Evolutionary conservation across 2,797 vertebrate genomes (phyloP).

Genomic region (Galaxias olidus): DNA sequence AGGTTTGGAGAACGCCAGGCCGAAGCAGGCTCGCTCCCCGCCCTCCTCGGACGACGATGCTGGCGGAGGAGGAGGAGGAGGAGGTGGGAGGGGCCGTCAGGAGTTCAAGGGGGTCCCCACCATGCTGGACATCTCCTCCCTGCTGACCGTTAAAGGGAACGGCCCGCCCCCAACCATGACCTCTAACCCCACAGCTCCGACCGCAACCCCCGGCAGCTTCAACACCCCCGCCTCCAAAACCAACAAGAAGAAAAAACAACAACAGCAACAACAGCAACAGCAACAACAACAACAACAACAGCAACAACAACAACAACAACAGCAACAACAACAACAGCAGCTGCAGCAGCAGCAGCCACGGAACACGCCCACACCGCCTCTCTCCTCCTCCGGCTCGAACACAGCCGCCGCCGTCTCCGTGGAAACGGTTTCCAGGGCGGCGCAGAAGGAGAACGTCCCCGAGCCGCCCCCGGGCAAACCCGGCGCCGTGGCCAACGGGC

Average conservation of each 20-base stretch:
- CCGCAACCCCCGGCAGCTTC: slow-evolving; percentile 11
- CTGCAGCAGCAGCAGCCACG: too few species aligned
- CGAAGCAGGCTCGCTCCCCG: slow-evolving; percentile 53
- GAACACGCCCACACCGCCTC: not conserved
- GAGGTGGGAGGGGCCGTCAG: slow-evolving; percentile 62
- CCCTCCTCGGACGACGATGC: slow-evolving; percentile 75
- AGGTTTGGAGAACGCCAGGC: slow-evolving; percentile 62
- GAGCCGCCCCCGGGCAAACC: slow-evolving; percentile 53
- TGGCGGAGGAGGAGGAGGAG: slow-evolving; percentile 30
- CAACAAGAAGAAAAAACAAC: slow-evolving; percentile 87
- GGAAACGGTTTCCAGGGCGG: slow-evolving; percentile 45
- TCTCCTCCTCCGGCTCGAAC: slow-evolving; percentile 34
- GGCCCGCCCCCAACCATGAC: slow-evolving; percentile 47
- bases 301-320: slow-evolving; percentile 79
- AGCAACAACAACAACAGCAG: slow-evolving; percentile 32
- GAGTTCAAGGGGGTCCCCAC: slow-evolving; percentile 83
- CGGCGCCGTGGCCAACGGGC: slow-evolving; percentile 75
- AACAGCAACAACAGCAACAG: slow-evolving; percentile 43
- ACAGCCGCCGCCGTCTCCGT: slow-evolving; percentile 30
- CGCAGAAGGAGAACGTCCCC: slow-evolving; percentile 79
- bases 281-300: slow-evolving; percentile 69
- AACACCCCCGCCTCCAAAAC: slow-evolving; percentile 68
- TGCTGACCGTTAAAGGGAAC: slow-evolving; percentile 78
- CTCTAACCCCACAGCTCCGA: slow-evolving; percentile 23
- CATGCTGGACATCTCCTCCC: slow-evolving; percentile 86